Conservation (phyloP, 2,888 invertebrate species). For the Cremastinae sp. region DNA sequence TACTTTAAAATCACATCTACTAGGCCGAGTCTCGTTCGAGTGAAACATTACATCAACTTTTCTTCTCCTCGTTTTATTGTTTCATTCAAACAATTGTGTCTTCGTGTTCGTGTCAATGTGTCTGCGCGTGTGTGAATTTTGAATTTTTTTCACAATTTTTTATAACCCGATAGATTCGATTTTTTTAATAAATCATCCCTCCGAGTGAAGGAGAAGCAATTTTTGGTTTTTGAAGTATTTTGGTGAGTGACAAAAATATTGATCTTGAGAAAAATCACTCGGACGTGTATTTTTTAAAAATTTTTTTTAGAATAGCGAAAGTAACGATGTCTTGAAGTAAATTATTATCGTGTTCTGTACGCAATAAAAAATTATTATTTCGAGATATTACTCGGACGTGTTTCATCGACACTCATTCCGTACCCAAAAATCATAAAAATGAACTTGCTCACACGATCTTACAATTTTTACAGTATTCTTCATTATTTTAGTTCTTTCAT, state of each 20-base stretch:
- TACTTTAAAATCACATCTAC: conserved; percentile 30
- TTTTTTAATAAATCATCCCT: conserved; percentile 9
- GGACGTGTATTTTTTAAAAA: conserved; percentile 10
- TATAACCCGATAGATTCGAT: conserved; percentile 11
- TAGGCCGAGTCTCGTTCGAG: conserved; percentile 31
- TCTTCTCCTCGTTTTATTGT: conserved; percentile 16
- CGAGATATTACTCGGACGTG: conserved; percentile 69
- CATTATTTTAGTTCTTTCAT: conserved; percentile 25
- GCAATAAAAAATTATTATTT: conserved; percentile 67
- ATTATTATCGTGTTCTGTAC: conserved; percentile 66
- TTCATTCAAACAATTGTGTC: conserved; percentile 11
- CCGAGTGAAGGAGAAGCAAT: conserved; percentile 13
- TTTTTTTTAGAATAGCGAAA: conserved; percentile 51
- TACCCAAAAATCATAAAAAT: conserved; percentile 69
- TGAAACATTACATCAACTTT: conserved; percentile 25
- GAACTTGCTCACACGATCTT: conserved; percentile 2
- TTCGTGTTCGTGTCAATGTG: background rate
- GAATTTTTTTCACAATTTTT: background rate
- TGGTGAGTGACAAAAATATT: no score
- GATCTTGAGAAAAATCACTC: no score
- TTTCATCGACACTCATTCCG: conserved; percentile 66
- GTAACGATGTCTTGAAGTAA: conserved; percentile 62
- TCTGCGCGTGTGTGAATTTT: background rate
- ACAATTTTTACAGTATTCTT: conserved; percentile 12
- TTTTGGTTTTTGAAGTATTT: conserved; percentile 28